Evolutionary conservation across 1,140 invertebrate species (phyloP).

Genomic region (Tetranychus cinnabarinus): DNA sequence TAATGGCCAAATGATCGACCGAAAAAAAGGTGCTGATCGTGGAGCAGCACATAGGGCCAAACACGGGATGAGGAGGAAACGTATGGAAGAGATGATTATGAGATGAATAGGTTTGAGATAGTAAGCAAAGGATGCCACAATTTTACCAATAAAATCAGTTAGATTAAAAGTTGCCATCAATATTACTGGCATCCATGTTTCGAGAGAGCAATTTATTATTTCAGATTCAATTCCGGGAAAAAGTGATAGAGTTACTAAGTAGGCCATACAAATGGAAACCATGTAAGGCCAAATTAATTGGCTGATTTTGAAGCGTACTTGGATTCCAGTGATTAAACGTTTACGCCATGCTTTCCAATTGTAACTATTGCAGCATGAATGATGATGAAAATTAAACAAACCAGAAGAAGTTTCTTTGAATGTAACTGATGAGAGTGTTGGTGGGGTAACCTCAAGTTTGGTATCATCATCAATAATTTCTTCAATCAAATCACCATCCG

Average conservation of each 20-base stretch:
- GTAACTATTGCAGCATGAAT: background rate
- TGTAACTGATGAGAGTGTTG: background rate
- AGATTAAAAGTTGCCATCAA: slow-evolving; percentile 67
- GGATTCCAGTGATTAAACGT: background rate
- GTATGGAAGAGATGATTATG: slow-evolving; percentile 36
- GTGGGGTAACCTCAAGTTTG: no score
- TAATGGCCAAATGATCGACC: slow-evolving; percentile 39
- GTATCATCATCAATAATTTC: background rate
- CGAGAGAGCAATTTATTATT: slow-evolving; percentile 50
- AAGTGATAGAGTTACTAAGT: slow-evolving; percentile 60
- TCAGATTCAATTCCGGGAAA: slow-evolving; percentile 74
- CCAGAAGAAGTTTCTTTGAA: background rate
- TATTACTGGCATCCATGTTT: slow-evolving; percentile 69
- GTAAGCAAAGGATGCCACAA: slow-evolving; percentile 49
- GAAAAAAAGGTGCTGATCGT: slow-evolving; percentile 38
- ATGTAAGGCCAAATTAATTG: slow-evolving; percentile 54
- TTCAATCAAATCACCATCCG: background rate
- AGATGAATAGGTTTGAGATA: slow-evolving; percentile 51
- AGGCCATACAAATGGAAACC: slow-evolving; percentile 57
- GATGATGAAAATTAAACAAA: background rate
- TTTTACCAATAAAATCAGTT: slow-evolving; percentile 59
- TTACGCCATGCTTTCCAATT: no score
- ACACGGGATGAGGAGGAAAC: slow-evolving; percentile 50
- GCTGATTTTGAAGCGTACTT: background rate
- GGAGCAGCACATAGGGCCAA: slow-evolving; percentile 52